Base-by-base conservation (phyloP, 2,797 vertebrate species). In the Channa striata region DNA sequence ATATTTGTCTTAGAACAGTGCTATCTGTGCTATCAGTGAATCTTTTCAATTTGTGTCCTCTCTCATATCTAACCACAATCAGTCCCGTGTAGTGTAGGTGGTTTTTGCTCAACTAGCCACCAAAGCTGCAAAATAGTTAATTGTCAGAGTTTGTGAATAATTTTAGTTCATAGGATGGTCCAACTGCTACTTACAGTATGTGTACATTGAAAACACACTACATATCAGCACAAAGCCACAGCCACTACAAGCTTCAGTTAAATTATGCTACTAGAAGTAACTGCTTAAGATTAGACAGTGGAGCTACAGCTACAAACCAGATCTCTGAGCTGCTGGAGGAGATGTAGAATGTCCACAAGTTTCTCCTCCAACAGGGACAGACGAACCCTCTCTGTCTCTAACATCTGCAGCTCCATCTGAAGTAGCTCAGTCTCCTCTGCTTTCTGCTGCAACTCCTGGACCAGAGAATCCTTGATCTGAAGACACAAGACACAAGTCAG, bases 351-450 rank as follows among this genome's bases (percentile, higher is more conserved):
- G 58, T 97, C 96, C 89, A 94, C 78, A n/a, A 98, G 95, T 84
- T 97, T 98, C 85, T 98, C 96, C 78, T 97, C 96, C 78, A 95
- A 93, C 73, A 95, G 82, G 1, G 92, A 94, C 64, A 95, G 88
- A 34, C 96, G 94, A 9, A 97, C 96, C 57, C 96, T 89, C 90
- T 98, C 97, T 0, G 96, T 95, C 90, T 99, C 97, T 90, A 97
- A 61, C 95, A 96, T 95, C 90, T 97, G 97, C 70, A 98, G 94
- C 91, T 98, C 96, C 94, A 93, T 87, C 87, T 95, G 94, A 57
- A 98, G 89, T 48, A 93, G 69, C 72, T 96, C 95, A 0, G 91
- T 90, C 90, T 98, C 96, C 42, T 95, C 94, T 0, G 76, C 91
- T 82, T 95, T 96, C 83, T 93, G 94, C 87, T 95, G 96, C 21